A percentile compares a stretch with the other conserved stretches of the same genome.
Evolutionary conservation across 30 jellyfish, hydroid and myxozoan species (phyloP).

Genomic region (Hydractinia symbiolongicarpus): DNA sequence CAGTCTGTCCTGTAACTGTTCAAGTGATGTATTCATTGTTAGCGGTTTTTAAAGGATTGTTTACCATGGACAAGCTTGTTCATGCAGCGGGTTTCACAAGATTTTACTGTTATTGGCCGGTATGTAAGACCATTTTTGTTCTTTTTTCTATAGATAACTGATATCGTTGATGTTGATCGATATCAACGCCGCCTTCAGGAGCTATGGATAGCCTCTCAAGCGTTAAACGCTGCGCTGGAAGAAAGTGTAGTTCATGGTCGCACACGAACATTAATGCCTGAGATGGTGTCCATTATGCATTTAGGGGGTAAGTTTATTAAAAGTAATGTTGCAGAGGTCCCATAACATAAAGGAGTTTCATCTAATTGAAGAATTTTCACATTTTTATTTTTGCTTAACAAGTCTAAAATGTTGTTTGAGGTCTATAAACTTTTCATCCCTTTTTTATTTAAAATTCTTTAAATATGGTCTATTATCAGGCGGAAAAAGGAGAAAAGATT

Average conservation of each 20-base stretch:
- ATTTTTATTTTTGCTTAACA: no score
- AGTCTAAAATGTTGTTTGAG: no score
- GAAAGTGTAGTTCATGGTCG: constrained; percentile 58
- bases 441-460: no score
- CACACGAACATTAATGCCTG: constrained; percentile 78
- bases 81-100: neutral
- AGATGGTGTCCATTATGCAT: constrained; percentile 45
- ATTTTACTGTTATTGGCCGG: neutral
- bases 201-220: constrained; percentile 72
- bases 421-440: no score
- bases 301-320: constrained; percentile 45
- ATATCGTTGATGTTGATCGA: constrained; percentile 49
- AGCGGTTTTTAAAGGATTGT: no score
- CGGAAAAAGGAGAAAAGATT: no score
- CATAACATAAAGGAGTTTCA: no score
- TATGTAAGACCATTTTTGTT: neutral
- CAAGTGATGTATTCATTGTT: no score
- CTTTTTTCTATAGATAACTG: constrained; percentile 31
- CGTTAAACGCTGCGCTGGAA: constrained; percentile 55
- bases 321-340: neutral
- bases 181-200: constrained; percentile 57
- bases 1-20: no score
- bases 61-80: no score
- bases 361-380: no score
- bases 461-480: no score